A percentile compares a stretch with the other conserved stretches of the same genome.
Conservation (phyloP, 1,140 invertebrate species). For the Calosoma granatense region DNA sequence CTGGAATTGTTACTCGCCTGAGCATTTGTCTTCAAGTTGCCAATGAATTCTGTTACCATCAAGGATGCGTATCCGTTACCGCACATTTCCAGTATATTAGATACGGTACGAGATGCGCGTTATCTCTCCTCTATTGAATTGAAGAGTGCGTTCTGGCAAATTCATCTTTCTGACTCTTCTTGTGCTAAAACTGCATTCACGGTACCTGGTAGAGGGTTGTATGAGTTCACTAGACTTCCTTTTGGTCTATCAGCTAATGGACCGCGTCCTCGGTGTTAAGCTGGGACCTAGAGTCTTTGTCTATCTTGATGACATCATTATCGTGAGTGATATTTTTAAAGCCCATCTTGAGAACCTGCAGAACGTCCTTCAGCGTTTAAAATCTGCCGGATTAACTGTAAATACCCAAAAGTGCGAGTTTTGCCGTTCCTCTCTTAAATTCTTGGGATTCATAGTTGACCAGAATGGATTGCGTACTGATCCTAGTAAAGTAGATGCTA, state of each 20-base stretch:
- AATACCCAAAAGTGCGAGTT: constrained; percentile 14
- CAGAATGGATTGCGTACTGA: constrained; percentile 24
- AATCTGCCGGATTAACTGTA: constrained; percentile 16
- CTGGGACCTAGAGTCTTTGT: constrained; percentile 18
- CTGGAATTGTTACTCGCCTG: too few relatives aligned
- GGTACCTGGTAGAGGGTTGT: constrained; percentile 28
- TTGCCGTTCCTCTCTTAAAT: constrained; percentile 20
- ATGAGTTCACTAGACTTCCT: constrained; percentile 29
- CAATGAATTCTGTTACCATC: constrained; percentile 31
- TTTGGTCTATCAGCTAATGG: constrained; percentile 30
- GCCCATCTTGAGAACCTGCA: constrained; percentile 16
- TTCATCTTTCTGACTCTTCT: constrained; percentile 21
- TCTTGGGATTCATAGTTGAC: constrained; percentile 25
- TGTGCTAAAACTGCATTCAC: constrained; percentile 32
- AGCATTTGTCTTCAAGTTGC: too few relatives aligned
- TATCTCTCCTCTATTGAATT: constrained; percentile 30
- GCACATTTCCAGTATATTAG: constrained; percentile 23
- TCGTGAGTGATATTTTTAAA: constrained; percentile 15
- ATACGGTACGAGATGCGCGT: constrained; percentile 22
- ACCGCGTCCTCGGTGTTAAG: background rate
- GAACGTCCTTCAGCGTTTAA: constrained; percentile 15
- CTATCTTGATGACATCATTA: constrained; percentile 31
- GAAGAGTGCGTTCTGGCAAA: constrained; percentile 29
- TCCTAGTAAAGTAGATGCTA: constrained; percentile 18
- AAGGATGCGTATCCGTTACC: constrained; percentile 27